Conservation (phyloP, 2,113 vertebrate species). For the Egretta garzetta region DNA sequence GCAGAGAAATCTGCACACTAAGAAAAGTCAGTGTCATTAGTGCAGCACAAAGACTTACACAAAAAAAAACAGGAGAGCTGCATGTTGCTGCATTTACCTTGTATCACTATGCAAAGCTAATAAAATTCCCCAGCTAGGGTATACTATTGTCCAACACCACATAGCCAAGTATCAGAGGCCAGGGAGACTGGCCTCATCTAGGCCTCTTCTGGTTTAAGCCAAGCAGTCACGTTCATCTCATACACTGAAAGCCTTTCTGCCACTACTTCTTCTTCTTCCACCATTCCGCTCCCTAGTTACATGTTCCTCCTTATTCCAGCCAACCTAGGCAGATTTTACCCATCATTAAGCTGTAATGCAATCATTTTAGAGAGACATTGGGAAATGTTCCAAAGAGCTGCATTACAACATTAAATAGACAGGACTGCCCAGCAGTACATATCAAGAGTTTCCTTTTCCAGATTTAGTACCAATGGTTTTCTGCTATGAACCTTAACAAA, state of each 20-base stretch:
- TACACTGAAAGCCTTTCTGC: neutral
- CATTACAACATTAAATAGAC: neutral
- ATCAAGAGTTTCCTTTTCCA: neutral
- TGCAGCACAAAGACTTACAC: neutral
- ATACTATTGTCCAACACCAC: neutral
- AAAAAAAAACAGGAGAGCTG: neutral
- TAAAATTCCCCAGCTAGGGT: neutral
- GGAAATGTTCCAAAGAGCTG: neutral
- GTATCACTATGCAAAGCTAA: neutral
- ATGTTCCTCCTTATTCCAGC: neutral
- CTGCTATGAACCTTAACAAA: neutral
- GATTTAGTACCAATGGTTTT: neutral
- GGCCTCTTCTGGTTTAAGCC: neutral
- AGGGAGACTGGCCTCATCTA: neutral
- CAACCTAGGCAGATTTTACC: neutral
- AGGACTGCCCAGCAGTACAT: neutral
- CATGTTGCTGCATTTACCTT: fast-evolving
- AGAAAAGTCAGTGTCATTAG: neutral
- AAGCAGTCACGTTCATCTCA: neutral
- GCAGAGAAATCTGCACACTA: neutral
- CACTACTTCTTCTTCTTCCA: neutral
- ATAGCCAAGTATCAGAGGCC: neutral
- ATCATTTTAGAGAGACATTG: neutral
- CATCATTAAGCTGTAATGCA: neutral
- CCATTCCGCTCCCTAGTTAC: neutral